Evolutionary conservation across 2,888 invertebrate genomes (phyloP), one percentile per base, ranked within the genome.

Genomic region (Scaptomyza flava): DNA sequence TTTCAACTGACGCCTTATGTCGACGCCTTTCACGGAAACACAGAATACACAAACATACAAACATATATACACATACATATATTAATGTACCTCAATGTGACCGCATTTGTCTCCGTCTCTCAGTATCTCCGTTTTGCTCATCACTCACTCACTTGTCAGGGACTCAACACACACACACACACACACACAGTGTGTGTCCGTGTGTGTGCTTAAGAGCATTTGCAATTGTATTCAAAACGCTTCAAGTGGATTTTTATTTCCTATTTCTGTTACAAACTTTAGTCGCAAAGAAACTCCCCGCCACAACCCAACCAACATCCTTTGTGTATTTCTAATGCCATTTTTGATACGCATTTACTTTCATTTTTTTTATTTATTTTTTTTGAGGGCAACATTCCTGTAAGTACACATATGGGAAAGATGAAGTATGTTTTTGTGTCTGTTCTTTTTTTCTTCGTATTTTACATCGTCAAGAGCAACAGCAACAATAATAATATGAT

Each of bases 211-310:
- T 34, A 11, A 12, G 46, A 70, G 68, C 71, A 84, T 87, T 83
- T 87, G 77, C 77, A 87, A 85, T 82, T 87, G 82, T 87, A 87
- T 87, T 82, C 84, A 84, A 82, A 86, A 77, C 75, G 84, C 77
- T 83, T 87, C 75, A 87, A 83, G 87, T 84, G 85, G 74, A 83
- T 85, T 83, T 83, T 87, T 87, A 87, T 87, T 87, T 83, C 82
- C 82, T 79, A 82, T 84, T 83, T 81, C 87, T 69, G 68, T 79
- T 68, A 72, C 74, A 58, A 64, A 66, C 67, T 31, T 41, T 52
- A 58, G 27, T 23, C 23, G 23, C 1, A 17, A 17, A 17, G 17
- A 17, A 17, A 1, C 23, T 3, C 23, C 23, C 2, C 23, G 23
- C 27, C 27, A 27, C 17, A 27, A 5, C 27, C 27, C 27, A 27